phyloP scores from a whole-genome alignment of 2,797 vertebrate genomes.

The Darevskia mixta region DNA sequence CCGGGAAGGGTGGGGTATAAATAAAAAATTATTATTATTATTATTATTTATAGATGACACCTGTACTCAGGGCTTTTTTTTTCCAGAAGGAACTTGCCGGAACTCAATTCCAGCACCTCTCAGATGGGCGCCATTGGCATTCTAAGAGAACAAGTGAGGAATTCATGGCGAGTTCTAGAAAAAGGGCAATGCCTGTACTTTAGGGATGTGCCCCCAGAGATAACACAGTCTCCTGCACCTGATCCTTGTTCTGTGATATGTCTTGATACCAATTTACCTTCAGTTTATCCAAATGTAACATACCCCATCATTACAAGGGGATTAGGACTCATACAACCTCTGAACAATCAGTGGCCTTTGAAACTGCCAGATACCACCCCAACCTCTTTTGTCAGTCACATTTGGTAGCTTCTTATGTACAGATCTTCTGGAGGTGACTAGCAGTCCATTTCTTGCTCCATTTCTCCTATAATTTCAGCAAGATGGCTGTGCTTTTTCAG shows the following conservation, averaged over 20 bases:
- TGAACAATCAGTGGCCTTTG: background rate
- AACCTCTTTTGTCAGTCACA: background rate
- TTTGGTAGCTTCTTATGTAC: background rate
- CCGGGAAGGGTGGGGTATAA: no score
- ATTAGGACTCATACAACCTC: background rate
- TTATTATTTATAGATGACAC: no score
- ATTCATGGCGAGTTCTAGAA: no score
- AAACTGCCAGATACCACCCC: background rate
- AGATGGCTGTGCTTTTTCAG: background rate
- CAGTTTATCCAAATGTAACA: background rate
- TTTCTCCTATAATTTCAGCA: background rate
- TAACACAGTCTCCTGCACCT: background rate
- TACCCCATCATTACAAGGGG: background rate
- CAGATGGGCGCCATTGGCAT: no score
- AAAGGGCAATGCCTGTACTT: no score
- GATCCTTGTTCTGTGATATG: background rate
- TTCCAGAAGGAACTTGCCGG: background rate
- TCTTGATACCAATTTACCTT: background rate
- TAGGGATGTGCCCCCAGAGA: background rate
- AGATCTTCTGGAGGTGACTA: background rate
- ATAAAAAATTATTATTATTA: no score
- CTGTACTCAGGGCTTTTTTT: background rate
- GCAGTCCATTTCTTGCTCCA: background rate
- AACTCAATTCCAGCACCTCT: no score
- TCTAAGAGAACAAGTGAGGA: no score